phyloP scores from a whole-genome alignment of 2,888 invertebrate genomes.

The Pogonocherus hispidulus region DNA sequence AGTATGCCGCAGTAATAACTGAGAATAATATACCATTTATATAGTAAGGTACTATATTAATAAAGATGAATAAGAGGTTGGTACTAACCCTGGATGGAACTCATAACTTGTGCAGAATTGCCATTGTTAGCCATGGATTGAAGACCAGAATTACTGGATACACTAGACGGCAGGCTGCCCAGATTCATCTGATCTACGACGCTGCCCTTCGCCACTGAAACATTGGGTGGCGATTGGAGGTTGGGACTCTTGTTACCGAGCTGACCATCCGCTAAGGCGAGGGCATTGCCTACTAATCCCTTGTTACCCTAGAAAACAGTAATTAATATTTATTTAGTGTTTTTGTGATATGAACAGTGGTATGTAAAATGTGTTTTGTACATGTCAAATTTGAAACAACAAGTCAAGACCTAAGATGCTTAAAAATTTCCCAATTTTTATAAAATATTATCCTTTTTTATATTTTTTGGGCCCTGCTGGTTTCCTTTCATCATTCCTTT shows the following conservation, averaged over 20 bases:
- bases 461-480: too few relatives aligned
- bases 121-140: slow-evolving; percentile 77
- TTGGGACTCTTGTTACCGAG: slow-evolving; percentile 87
- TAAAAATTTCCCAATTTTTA: too few relatives aligned
- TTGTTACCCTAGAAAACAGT: slow-evolving; percentile 76
- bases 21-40: too few relatives aligned
- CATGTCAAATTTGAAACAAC: too few relatives aligned
- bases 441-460: too few relatives aligned
- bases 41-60: too few relatives aligned
- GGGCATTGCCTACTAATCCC: slow-evolving; percentile 78
- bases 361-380: too few relatives aligned
- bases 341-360: too few relatives aligned
- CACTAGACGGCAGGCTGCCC: slow-evolving; percentile 71
- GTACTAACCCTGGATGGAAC: slow-evolving; percentile 77
- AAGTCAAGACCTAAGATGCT: too few relatives aligned
- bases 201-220: slow-evolving; percentile 77
- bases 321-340: too few relatives aligned
- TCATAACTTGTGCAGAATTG: slow-evolving; percentile 80
- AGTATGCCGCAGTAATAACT: too few relatives aligned
- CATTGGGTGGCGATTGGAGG: slow-evolving; percentile 88
- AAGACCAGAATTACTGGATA: slow-evolving; percentile 70
- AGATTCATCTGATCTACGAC: slow-evolving; percentile 77
- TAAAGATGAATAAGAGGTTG: background rate
- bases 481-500: too few relatives aligned
- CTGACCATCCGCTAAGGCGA: slow-evolving; percentile 81